Base-by-base conservation (phyloP, 2,888 invertebrate species). In the Alitta virens region DNA sequence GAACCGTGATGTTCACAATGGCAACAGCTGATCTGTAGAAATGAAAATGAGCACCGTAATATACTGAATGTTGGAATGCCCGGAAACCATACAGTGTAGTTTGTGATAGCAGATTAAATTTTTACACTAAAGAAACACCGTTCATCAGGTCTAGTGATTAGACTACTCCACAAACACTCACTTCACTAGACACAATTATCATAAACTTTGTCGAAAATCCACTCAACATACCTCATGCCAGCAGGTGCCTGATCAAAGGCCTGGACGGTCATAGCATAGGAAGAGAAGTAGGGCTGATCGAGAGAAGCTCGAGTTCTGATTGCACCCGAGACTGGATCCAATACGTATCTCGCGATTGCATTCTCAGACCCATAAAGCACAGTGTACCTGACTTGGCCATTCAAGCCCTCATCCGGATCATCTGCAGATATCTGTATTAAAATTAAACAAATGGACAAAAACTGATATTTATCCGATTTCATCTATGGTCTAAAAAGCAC, bases 1-100 rank as follows among this genome's bases (percentile, higher is more conserved):
- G 24, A 18, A 40, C 49, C 2, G 55, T 62, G 18, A 62, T 54
- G 53, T 61, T 64, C 27, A 64, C 64, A 56, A 56, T 58, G 42
- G 59, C 59, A 21, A 59, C 63, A 40, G 54, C 14, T 0, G 60
- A 51, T 25, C 63, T 60, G 38, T 1, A 52, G 33, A 33, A 5
- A 33, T 33, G 7, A 33, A 33, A 33, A 33, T 7, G 5, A 33
- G 12, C 5, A 33, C 33, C 5, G 12, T 33, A 33, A 33, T 7
- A 33, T 7, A 12, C 33, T 33, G 12, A 5, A 33, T 33, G 33
- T 33, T 33, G 33, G 33, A 33, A 7, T 33, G 33, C 12, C 33
- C 33, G 33, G n/a, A n/a, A n/a, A n/a, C n/a, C n/a, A n/a, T n/a
- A n/a, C n/a, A n/a, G n/a, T n/a, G n/a, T n/a, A n/a, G n/a, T n/a